These are phyloP conservation scores for Pipistrellus pipistrellus DNA, from an alignment of 2,797 vertebrate species.

Conservation along the genomic window DNA sequence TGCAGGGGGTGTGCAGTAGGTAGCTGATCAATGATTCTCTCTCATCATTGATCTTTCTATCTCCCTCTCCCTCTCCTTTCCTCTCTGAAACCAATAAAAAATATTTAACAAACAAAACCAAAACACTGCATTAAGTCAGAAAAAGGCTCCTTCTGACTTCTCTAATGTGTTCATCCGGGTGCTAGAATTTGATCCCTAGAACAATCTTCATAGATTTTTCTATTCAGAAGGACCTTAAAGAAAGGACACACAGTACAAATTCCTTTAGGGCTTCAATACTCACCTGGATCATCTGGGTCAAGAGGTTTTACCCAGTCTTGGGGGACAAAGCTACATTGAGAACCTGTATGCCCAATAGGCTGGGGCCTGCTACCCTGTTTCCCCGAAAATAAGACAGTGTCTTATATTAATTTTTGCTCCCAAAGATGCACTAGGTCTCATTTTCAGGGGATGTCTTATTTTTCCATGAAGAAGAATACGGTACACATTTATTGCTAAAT, in stretches of 20 bases:
- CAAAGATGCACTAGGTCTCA: no score
- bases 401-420: no score
- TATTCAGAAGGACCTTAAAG: not conserved
- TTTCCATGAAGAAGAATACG: no score
- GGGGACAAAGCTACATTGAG: not conserved
- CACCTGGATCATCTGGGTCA: not conserved
- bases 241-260: not conserved
- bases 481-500: no score
- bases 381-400: no score
- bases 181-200: not conserved
- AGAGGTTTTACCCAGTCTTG: not conserved
- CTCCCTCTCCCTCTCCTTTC: no score
- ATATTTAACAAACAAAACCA: not conserved
- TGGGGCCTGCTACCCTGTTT: not conserved
- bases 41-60: no score
- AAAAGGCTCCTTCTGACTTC: not conserved
- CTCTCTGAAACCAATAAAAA: no score
- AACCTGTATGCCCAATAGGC: not conserved
- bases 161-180: not conserved
- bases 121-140: not conserved
- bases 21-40: no score
- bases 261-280: not conserved
- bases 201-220: not conserved
- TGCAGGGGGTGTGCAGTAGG: no score
- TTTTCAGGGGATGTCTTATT: no score